Evolutionary conservation across 2,113 vertebrate genomes (phyloP).

Genomic region (Leiothrix lutea): DNA sequence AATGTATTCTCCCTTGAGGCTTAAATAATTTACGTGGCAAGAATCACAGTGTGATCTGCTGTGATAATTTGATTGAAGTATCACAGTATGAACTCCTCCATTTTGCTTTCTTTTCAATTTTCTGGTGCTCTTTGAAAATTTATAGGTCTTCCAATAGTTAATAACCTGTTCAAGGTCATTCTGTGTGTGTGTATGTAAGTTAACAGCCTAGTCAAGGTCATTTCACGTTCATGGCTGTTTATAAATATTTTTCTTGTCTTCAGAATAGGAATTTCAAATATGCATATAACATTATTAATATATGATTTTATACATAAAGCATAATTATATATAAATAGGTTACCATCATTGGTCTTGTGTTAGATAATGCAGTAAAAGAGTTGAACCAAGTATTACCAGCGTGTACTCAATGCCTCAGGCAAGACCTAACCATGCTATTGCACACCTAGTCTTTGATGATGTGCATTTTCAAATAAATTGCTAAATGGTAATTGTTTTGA

Average conservation of each 20-base stretch:
- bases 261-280: neutral
- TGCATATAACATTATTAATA: neutral
- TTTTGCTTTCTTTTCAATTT: neutral
- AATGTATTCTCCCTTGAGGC: neutral
- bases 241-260: neutral
- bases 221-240: neutral
- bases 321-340: neutral
- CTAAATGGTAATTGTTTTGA: neutral
- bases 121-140: neutral
- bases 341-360: neutral
- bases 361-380: neutral
- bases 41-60: neutral
- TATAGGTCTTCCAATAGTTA: neutral
- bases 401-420: neutral
- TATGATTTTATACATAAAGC: neutral
- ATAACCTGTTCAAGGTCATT: neutral
- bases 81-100: neutral
- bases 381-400: neutral
- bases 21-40: slow-evolving; percentile 19
- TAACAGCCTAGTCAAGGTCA: neutral
- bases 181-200: neutral
- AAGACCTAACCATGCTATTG: neutral
- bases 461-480: neutral
- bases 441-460: slow-evolving; percentile 17
- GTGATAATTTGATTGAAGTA: neutral